A percentile compares a stretch with the other conserved stretches of the same genome.
Evolutionary conservation across 2,797 vertebrate species (phyloP).

Genomic region (Typhlichthys eigenmanni): DNA sequence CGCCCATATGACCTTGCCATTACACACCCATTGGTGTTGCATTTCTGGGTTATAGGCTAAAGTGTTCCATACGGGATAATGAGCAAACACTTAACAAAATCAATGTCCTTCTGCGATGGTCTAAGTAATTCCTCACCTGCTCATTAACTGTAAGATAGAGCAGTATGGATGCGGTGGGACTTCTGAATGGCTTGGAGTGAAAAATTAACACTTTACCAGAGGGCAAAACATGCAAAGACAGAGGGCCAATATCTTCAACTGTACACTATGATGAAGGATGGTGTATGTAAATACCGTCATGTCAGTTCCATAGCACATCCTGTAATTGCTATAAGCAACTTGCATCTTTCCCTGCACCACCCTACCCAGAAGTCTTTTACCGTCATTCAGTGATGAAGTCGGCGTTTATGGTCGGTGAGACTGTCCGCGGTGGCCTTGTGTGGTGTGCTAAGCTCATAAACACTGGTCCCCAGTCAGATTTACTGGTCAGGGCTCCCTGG

Average conservation of each 20-base stretch:
- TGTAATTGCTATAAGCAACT: constrained; percentile 38
- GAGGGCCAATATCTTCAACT: constrained; percentile 16
- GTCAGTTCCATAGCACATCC: constrained; percentile 27
- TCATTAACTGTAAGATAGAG: constrained; percentile 59
- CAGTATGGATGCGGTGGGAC: constrained; percentile 38
- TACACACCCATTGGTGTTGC: constrained; percentile 58
- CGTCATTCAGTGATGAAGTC: constrained; percentile 46
- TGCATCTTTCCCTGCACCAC: constrained; percentile 36
- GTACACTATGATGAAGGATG: constrained; percentile 16
- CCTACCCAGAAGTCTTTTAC: constrained; percentile 36
- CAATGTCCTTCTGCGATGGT: constrained; percentile 67
- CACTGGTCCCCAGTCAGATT: constrained; percentile 66
- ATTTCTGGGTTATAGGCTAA: constrained; percentile 58
- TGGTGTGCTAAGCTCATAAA: constrained; percentile 61
- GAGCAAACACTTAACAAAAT: constrained; percentile 72
- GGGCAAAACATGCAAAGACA: constrained; percentile 17
- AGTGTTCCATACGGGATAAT: constrained; percentile 64
- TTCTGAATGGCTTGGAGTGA: constrained; percentile 32
- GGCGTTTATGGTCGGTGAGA: constrained; percentile 49
- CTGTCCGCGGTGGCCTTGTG: constrained; percentile 55
- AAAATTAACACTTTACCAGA: constrained; percentile 55
- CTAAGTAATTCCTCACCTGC: constrained; percentile 67
- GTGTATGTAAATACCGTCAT: constrained; percentile 17
- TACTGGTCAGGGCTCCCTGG: constrained; percentile 52
- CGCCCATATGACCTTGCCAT: constrained; percentile 64